Evolutionary conservation across 1,140 invertebrate genomes (phyloP), one percentile per base, ranked within the genome.

Genomic region (Trichonephila inaurata): DNA sequence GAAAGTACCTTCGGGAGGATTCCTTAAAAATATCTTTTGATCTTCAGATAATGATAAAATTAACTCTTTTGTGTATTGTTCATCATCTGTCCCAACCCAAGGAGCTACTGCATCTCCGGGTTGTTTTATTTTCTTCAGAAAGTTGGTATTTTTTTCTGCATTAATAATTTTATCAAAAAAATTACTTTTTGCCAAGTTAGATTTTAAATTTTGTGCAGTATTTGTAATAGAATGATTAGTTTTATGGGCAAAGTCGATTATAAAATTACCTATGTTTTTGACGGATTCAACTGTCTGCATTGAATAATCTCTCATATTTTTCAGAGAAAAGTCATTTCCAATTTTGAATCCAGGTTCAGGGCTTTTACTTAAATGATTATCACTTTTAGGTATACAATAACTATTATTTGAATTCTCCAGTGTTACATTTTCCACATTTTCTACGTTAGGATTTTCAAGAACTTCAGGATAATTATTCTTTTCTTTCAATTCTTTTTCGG

Each of bases 41-140:
- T 81, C 28, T 81, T 33, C 77, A 18, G 77, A 81, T 28, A 81
- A 81, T 19, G 28, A 40, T 18, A 81, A 44, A 81, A 81, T 81
- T 6, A 40, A 5, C 7, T 40, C 28, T 16, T 81, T 81, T 40
- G 40, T 28, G 8, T 81, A n/a, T 44, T 40, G 33, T 44, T 81
- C 77, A 21, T 81, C 28, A 16, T 10, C 24, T 18, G 28, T 18
- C 3, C 28, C 77, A 44, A 33, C 12, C 77, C 77, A 81, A 8
- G 77, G 77, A 66, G 64, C 64, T 24, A 1, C 24, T 24, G n/a
- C 8, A 4, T 66, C 64, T 66, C 21, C 21, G 8, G 7, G 7
- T 12, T 12, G 28, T 19, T 81, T 40, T 14, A 81, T 19, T 18
- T 51, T 12, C 51, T 51, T 51, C 7, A 7, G 5, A 51, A 44